Base-by-base conservation (phyloP, 2,113 vertebrate genomes). In the Lichenostomus cassidix region DNA sequence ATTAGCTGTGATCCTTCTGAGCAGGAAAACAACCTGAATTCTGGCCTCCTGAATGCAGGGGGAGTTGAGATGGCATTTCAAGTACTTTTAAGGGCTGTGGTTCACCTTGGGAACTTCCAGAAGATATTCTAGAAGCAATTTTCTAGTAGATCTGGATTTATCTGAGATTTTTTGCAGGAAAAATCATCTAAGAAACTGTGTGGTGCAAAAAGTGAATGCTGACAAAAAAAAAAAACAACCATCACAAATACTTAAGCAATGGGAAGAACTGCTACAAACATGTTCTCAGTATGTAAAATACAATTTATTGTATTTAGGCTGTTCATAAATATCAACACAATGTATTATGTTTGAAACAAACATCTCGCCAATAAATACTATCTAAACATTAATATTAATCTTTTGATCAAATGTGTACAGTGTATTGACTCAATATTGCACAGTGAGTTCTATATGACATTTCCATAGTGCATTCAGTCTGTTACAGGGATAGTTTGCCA, bases 271-370 rank as follows among this genome's bases (percentile, higher is more conserved):
- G 74, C 33, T n/a, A 47, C 14, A 82, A 29, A 37, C 83, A 25
- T 77, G 68, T 93, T 96, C 70, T 94, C 95, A 90, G 69, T 97
- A 96, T 77, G 97, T 94, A 97, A 98, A 98, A 98, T 98, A 97
- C 90, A 90, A 86, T 97, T 98, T 98, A 98, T 98, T 98, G 96
- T 88, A 95, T 58, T 87, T 91, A 95, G 93, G 92, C 90, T 89
- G 87, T 82, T 93, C 83, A 59, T 92, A 92, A 91, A 49, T 93
- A 90, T 96, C 88, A 92, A 94, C 90, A 95, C 87, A 64, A 92
- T n/a, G 7, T 70, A 90, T 69, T 73, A 93, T 76, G 88, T 97
- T 95, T 92, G 96, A 96, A 97, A 96, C 90, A 97, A 92, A 87
- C 55, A 92, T 92, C 80, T 92, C 27, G 81, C 93, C 84, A 94